These are phyloP conservation scores for Saccostrea cuccullata DNA, from an alignment of 1,140 invertebrate genomes.

Conservation along the genomic window DNA sequence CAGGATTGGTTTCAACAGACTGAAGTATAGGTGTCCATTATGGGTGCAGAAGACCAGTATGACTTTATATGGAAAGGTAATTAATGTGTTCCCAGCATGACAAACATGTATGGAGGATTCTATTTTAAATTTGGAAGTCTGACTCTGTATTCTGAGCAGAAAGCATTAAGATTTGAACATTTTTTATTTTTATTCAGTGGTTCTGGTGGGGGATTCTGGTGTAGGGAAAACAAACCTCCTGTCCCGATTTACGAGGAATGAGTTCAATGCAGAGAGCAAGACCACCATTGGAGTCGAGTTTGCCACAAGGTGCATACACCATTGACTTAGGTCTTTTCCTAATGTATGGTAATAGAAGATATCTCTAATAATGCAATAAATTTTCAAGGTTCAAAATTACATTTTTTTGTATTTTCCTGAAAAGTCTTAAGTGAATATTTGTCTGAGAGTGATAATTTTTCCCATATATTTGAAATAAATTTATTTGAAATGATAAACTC, in stretches of 20 bases:
- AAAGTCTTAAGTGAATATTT: no score
- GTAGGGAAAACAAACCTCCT: constrained; percentile 99
- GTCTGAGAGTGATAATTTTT: no score
- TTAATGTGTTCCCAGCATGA: not conserved
- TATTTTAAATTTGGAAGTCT: no score
- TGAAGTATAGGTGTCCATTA: not conserved
- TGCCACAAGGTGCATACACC: constrained; percentile 85
- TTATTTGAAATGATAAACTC: no score
- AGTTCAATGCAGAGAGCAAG: constrained; percentile 99
- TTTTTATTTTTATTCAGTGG: constrained; percentile 85
- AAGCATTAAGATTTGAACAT: not conserved
- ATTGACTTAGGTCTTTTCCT: not conserved
- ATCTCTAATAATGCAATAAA: no score
- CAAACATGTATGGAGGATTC: no score
- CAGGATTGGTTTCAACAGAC: no score
- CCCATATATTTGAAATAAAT: no score
- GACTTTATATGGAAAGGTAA: constrained; percentile 69
- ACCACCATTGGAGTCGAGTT: constrained; percentile 99
- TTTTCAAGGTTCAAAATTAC: no score
- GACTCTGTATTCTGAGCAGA: no score
- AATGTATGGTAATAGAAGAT: no score
- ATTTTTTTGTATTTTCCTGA: no score
- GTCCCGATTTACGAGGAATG: constrained; percentile 99
- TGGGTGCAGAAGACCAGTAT: constrained; percentile 64
- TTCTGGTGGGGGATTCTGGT: constrained; percentile 99